Conservation (phyloP, 2,888 invertebrate species). For the Lasius fuliginosus region DNA sequence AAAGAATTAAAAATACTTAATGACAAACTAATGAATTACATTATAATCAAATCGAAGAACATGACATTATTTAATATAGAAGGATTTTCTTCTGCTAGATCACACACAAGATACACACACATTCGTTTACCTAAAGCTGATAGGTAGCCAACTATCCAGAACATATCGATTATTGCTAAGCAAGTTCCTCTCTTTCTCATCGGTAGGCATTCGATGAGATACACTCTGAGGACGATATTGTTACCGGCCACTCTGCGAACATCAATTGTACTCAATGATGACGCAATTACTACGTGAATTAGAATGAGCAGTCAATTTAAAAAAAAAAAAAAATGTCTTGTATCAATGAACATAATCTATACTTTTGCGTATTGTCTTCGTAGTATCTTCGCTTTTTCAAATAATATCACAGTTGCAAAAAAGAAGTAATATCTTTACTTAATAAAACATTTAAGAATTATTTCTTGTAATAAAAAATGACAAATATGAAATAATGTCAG, state of each 20-base stretch:
- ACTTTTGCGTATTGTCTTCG: neutral
- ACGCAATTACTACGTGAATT: conserved; percentile 18
- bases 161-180: conserved; percentile 83
- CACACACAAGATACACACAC: neutral
- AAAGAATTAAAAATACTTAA: conserved; percentile 23
- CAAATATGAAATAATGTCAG: neutral
- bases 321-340: no score
- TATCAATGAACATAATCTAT: neutral
- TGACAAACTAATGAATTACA: neutral
- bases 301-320: neutral
- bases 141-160: conserved; percentile 81
- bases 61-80: neutral
- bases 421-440: neutral
- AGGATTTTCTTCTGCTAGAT: neutral
- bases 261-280: neutral
- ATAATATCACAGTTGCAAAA: neutral
- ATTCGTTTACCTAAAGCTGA: conserved; percentile 62
- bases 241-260: conserved; percentile 83
- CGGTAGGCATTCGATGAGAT: conserved; percentile 85
- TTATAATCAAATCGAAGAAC: neutral
- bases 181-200: conserved; percentile 83
- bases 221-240: conserved; percentile 82
- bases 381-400: neutral
- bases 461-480: neutral
- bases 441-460: neutral